Base-by-base conservation (phyloP, 2,797 vertebrate genomes). In the Rachycentron canadum region DNA sequence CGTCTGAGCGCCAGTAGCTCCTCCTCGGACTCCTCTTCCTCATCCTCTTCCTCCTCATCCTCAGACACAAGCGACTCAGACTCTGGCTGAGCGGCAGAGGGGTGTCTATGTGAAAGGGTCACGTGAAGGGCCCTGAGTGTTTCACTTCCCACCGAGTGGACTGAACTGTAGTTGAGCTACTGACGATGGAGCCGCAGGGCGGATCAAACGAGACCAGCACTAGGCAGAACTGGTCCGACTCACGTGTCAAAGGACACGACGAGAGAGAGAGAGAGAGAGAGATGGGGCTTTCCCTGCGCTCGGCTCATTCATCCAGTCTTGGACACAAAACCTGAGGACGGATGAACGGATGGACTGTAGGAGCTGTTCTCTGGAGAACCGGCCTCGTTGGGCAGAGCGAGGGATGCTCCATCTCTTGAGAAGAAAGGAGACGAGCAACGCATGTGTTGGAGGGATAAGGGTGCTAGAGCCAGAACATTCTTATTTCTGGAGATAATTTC, bases 31-130 rank as follows among this genome's bases (percentile, higher is more conserved):
- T 97, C 97, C 1, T 96, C 95, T 34, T 97, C 96, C 0, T 96
- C 96, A 0, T 97, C 96, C 0, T 97, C 97, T 0, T 96, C 96
- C 0, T 97, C 97, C 0, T 97, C 97, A 8, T 98, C 97, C 13
- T 98, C 97, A 0, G 97, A 98, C 92, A 98, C 97, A 70, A 98
- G 97, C 66, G 97, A 98, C 14, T 97, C 97, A 0, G 97, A 98
- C 88, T 98, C 96, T 0, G 96, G 88, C 79, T 94, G 92, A 94
- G 56, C 25, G 34, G 45, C 60, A 0, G 23, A 3, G 38, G 47
- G 53, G 32, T 52, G 32, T 80, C 65, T 19, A 3, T 14, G 1
- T 5, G 1, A 32, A 28, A 40, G 62, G 70, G 73, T 83, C 52
- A 6, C 0, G 30, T 25, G 1, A 64, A 43, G 34, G 76, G 34